Percentiles rank a stretch among this genome's conserved stretches.
These are phyloP conservation scores for Buathra laborator DNA, from an alignment of 2,888 invertebrate species.

Conservation along the genomic window DNA sequence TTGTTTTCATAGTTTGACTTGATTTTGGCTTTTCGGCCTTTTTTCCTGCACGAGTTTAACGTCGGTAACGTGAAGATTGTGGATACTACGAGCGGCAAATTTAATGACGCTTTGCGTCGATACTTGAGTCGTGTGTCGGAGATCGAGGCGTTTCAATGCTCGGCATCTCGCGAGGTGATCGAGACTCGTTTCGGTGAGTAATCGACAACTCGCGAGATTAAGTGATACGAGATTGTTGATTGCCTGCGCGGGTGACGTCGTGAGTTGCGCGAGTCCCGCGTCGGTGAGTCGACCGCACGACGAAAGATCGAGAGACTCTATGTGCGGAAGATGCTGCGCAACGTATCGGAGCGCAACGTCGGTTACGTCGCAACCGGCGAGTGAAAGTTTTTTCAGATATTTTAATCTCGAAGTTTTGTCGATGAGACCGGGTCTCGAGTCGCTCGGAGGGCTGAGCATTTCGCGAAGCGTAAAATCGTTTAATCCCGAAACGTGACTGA, in stretches of 20 bases:
- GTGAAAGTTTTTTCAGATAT: slow-evolving; percentile 90
- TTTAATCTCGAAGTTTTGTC: slow-evolving; percentile 92
- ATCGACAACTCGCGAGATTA: slow-evolving; percentile 93
- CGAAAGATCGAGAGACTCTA: slow-evolving; percentile 92
- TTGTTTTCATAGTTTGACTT: slow-evolving; percentile 46
- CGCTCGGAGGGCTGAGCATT: slow-evolving; percentile 94
- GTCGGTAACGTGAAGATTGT: slow-evolving; percentile 92
- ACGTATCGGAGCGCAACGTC: slow-evolving; percentile 94
- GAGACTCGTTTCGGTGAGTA: slow-evolving; percentile 93
- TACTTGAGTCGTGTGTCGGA: slow-evolving; percentile 92
- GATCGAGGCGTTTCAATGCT: slow-evolving; percentile 90
- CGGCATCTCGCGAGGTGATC: slow-evolving; percentile 93
- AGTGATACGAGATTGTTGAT: slow-evolving; percentile 89
- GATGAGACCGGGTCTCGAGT: slow-evolving; percentile 92
- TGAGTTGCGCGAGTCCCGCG: slow-evolving; percentile 95
- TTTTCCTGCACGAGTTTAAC: slow-evolving; percentile 90
- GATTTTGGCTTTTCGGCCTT: slow-evolving; percentile 73
- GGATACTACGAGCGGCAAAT: slow-evolving; percentile 93
- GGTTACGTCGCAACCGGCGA: slow-evolving; percentile 96
- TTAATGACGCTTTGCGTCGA: slow-evolving; percentile 93
- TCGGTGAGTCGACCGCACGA: slow-evolving; percentile 96
- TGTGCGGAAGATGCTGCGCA: slow-evolving; percentile 91
- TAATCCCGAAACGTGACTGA: slow-evolving; percentile 94
- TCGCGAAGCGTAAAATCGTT: slow-evolving; percentile 94
- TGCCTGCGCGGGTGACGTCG: slow-evolving; percentile 90